phyloP scores from a whole-genome alignment of 92 coral and sea anemone species.

The Heliopora coerulea region DNA sequence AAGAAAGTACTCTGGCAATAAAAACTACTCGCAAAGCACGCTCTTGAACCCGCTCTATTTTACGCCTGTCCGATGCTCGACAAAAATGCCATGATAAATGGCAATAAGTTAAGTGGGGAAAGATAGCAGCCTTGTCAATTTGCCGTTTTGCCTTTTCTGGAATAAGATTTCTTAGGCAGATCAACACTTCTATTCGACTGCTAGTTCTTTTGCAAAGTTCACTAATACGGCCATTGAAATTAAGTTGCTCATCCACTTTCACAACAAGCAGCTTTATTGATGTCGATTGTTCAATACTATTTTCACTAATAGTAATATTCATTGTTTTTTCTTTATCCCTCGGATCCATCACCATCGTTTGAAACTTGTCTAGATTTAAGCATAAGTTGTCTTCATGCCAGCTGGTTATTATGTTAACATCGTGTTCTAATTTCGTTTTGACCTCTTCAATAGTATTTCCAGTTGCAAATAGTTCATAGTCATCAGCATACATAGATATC shows the following conservation, averaged over 20 bases:
- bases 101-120: neutral
- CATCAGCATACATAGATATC: slow-evolving; percentile 54
- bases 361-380: neutral
- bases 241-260: neutral
- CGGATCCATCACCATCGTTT: neutral
- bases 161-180: no score
- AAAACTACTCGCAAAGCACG: neutral
- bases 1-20: no score
- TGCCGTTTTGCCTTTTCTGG: neutral
- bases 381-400: slow-evolving; percentile 6
- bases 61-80: neutral
- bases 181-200: no score
- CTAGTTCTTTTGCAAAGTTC: no score
- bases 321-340: neutral
- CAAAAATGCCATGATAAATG: neutral
- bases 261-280: slow-evolving; percentile 41
- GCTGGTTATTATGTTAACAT: neutral
- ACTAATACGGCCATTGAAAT: neutral
- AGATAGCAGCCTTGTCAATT: neutral
- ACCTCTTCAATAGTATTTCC: slow-evolving; percentile 21
- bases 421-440: slow-evolving; percentile 7
- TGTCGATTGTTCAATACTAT: slow-evolving; percentile 9
- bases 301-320: neutral
- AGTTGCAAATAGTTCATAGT: slow-evolving; percentile 50
- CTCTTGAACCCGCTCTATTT: neutral